phyloP scores from a whole-genome alignment of 2,888 invertebrate genomes.

The Eudasyphora cyanicolor region DNA sequence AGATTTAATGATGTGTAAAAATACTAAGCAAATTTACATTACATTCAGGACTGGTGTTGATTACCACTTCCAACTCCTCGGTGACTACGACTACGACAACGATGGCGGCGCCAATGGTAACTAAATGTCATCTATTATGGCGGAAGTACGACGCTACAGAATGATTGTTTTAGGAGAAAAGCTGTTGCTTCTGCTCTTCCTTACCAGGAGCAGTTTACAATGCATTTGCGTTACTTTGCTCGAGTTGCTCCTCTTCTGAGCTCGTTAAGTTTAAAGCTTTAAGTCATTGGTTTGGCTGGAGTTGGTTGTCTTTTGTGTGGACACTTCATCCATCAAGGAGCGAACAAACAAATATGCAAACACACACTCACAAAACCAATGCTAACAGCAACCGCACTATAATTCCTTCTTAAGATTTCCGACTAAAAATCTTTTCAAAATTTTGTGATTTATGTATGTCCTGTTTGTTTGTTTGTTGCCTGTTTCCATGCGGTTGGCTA shows the following conservation, averaged over 20 bases:
- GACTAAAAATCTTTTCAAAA: conserved; percentile 6
- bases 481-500: background rate
- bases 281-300: background rate
- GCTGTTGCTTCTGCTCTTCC: too few species aligned
- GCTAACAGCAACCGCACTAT: background rate
- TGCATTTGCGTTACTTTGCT: background rate
- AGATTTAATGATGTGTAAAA: conserved; percentile 19
- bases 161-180: background rate
- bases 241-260: background rate
- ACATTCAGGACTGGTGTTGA: background rate
- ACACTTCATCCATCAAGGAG: conserved; percentile 3
- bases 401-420: background rate
- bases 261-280: background rate
- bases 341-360: background rate
- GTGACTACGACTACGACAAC: too few species aligned
- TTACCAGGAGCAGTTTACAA: background rate
- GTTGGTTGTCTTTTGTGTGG: background rate
- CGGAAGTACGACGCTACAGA: background rate
- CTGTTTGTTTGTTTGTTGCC: background rate
- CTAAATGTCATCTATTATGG: conserved; percentile 10
- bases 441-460: conserved; percentile 18
- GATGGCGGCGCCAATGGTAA: background rate
- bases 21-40: background rate
- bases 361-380: background rate
- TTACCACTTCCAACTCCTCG: background rate